Base-by-base conservation (phyloP, 1,140 invertebrate species). In the Saccostrea glomerata region DNA sequence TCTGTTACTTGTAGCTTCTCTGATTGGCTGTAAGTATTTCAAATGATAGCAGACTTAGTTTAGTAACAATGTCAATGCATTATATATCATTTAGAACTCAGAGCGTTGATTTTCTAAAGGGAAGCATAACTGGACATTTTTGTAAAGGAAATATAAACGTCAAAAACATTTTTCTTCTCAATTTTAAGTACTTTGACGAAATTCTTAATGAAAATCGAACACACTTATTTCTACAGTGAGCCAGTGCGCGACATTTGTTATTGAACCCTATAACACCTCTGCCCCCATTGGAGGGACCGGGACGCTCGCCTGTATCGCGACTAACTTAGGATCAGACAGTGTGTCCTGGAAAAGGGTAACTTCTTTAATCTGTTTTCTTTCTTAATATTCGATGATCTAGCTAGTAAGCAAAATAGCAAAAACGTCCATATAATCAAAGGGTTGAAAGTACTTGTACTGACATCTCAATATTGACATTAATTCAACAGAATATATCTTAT, bases 281-380 rank as follows among this genome's bases (percentile, higher is more conserved):
- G 89, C 85, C 23, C 77, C 73, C 2, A 58, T 88, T 12, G 89
- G 89, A 60, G 25, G 66, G 47, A 88, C 84, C 30, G 89, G 84
- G 12, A 90, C 89, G 2, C 60, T 90, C 12, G 84, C 86, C 5
- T 90, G 89, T 73, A 88, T 88, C 23, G 87, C 87, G 5, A 90
- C 84, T 7, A 56, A 86, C 54, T 55, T 55, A 7, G 70, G 87
- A 25, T 87, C 86, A 23, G 89, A 90, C 85, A 88, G 58, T 54
- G 86, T 90, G 25, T 77, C 73, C 11, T 90, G 89, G 89, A 90
- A 90, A 77, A 90, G 84, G 77, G 89, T 88, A n/a, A 88, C 73
- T 60, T 17, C 12, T 73, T 70, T 63, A 12, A n/a, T 84, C 5
- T 66, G 4, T 84, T 40, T 47, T 6, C 5, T 47, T 47, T 47